phyloP scores from a whole-genome alignment of 2,888 invertebrate genomes.

The Papilio protenor region DNA sequence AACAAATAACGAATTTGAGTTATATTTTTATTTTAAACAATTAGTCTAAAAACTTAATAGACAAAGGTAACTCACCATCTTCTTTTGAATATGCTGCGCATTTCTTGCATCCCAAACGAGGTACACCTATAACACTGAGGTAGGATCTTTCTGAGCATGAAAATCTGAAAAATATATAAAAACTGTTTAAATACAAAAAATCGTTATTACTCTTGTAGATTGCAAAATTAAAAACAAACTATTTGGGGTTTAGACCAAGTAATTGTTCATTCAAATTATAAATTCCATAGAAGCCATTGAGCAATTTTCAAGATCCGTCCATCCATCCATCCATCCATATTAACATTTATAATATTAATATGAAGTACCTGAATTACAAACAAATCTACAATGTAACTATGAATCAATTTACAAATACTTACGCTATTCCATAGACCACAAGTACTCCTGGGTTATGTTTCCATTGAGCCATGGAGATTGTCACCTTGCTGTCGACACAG shows the following conservation, averaged over 20 bases:
- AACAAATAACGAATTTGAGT: slow-evolving; percentile 42
- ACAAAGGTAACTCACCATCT: slow-evolving; percentile 62
- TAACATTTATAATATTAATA: too few relatives aligned
- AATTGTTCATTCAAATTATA: neutral
- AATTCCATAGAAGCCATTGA: too few relatives aligned
- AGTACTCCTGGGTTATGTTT: slow-evolving; percentile 84
- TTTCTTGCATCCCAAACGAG: slow-evolving; percentile 86
- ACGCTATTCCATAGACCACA: slow-evolving; percentile 85
- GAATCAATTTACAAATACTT: slow-evolving; percentile 54
- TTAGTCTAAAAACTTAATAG: neutral
- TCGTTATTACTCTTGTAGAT: neutral
- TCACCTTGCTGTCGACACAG: slow-evolving; percentile 84
- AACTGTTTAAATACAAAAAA: neutral
- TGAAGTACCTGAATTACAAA: neutral
- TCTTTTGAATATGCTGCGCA: slow-evolving; percentile 82
- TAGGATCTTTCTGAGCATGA: slow-evolving; percentile 80
- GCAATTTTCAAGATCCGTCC: too few relatives aligned
- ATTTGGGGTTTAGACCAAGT: neutral
- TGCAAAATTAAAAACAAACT: neutral
- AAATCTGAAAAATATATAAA: slow-evolving; percentile 61
- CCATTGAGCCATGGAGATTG: slow-evolving; percentile 87
- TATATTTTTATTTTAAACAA: slow-evolving; percentile 1
- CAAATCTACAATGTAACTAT: neutral
- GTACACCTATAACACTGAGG: slow-evolving; percentile 84
- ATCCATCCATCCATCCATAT: too few relatives aligned